Percentiles rank a stretch among this genome's conserved stretches.
Conservation (phyloP, 1,140 invertebrate genomes). For the Cardiocondyla obscurior region DNA sequence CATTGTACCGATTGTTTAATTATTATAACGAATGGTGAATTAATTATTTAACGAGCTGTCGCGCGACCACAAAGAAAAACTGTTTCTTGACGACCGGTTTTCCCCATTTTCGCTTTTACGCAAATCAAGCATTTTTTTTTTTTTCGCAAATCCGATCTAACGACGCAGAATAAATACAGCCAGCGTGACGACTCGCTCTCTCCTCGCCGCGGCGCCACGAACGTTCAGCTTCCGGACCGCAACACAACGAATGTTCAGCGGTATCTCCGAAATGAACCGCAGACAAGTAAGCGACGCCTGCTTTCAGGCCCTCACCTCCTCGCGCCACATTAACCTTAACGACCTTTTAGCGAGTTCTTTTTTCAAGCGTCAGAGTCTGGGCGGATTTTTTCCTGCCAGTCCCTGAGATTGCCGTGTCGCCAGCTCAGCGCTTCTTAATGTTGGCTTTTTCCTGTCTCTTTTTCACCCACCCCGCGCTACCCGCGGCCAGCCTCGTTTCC, state of each 20-base stretch:
- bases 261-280: constrained; percentile 55
- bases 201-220: not conserved
- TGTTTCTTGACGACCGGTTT: not conserved
- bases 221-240: not conserved
- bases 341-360: constrained; percentile 79
- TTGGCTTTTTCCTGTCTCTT: constrained; percentile 70
- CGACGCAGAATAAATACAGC: constrained; percentile 39
- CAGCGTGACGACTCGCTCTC: constrained; percentile 21
- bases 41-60: not conserved
- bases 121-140: constrained; percentile 6
- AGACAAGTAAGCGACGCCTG: constrained; percentile 50
- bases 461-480: not conserved
- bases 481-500: not conserved
- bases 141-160: constrained; percentile 10
- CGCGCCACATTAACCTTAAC: constrained; percentile 81
- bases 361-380: constrained; percentile 55
- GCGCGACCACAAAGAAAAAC: not conserved
- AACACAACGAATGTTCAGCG: not conserved
- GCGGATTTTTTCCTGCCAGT: constrained; percentile 70
- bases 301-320: constrained; percentile 52
- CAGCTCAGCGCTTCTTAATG: constrained; percentile 80
- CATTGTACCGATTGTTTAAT: not conserved
- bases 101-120: not conserved
- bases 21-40: not conserved
- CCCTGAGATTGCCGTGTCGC: constrained; percentile 79